Percentiles rank a stretch among this genome's conserved stretches.
Evolutionary conservation across 30 jellyfish, hydroid and myxozoan genomes (phyloP).

Genomic region (Aurelia aurita): DNA sequence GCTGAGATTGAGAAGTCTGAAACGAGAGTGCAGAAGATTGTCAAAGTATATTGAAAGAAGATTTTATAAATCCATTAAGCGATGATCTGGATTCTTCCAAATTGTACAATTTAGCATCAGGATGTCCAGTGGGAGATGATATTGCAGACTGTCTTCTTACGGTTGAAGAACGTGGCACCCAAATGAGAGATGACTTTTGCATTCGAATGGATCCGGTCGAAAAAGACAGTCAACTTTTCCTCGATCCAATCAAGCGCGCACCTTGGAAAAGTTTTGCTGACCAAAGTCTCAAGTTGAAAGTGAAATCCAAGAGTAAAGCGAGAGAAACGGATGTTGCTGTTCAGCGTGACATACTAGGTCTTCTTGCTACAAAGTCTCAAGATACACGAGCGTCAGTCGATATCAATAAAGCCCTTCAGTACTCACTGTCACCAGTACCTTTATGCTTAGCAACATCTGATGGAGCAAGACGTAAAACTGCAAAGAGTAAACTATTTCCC

Average conservation of each 20-base stretch:
- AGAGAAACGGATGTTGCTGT: slow-evolving; percentile 23
- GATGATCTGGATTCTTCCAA: slow-evolving; percentile 22
- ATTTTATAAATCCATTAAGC: slow-evolving; percentile 33
- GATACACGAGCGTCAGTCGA: slow-evolving; percentile 27
- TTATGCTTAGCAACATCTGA: slow-evolving; percentile 35
- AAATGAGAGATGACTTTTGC: slow-evolving; percentile 31
- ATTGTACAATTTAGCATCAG: slow-evolving; percentile 30
- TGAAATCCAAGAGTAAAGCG: slow-evolving; percentile 3
- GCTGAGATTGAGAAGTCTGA: slow-evolving; percentile 26
- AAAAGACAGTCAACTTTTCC: slow-evolving; percentile 26
- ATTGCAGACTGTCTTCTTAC: slow-evolving; percentile 34
- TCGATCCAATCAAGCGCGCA: slow-evolving; percentile 40
- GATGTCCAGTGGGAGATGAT: slow-evolving; percentile 18
- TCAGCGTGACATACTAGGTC: slow-evolving; percentile 42
- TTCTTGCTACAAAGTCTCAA: too few relatives aligned
- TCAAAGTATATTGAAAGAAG: slow-evolving; percentile 22
- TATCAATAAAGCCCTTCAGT: slow-evolving; percentile 39
- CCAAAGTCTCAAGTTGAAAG: slow-evolving; percentile 19
- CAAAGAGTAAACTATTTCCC: slow-evolving; percentile 35
- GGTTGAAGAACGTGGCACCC: slow-evolving; percentile 40
- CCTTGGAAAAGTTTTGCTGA: slow-evolving; percentile 25
- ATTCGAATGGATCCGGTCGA: slow-evolving; percentile 6
- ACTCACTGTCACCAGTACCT: slow-evolving; percentile 31
- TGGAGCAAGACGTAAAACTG: slow-evolving; percentile 32
- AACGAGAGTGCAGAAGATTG: slow-evolving; percentile 14